A percentile compares a stretch with the other conserved stretches of the same genome.
phyloP scores from a whole-genome alignment of 2,888 invertebrate species.

The Psococerastis gibbosa region DNA sequence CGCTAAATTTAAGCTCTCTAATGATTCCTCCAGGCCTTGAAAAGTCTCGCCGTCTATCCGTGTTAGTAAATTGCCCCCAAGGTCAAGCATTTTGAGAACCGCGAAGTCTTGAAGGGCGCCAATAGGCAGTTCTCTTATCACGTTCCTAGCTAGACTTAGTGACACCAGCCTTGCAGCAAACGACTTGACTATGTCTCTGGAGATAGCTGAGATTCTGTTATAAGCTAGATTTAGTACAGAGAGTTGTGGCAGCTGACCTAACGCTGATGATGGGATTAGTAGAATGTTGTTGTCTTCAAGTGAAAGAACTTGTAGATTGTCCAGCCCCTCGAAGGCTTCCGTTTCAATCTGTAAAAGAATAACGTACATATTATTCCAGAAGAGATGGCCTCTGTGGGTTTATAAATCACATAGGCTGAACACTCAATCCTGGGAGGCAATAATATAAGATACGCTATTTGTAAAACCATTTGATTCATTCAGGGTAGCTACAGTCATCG shows the following conservation, averaged over 20 bases:
- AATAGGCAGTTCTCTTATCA: constrained; percentile 66
- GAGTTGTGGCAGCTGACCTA: constrained; percentile 57
- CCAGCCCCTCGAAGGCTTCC: constrained; percentile 67
- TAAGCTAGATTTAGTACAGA: constrained; percentile 59
- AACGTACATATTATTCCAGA: neutral
- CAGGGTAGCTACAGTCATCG: no score
- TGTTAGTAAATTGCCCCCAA: constrained; percentile 48
- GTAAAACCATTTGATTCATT: no score
- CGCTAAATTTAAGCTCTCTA: constrained; percentile 49
- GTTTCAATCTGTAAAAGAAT: constrained; percentile 53
- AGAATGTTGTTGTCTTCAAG: constrained; percentile 77
- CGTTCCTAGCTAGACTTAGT: constrained; percentile 63
- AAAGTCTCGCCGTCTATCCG: constrained; percentile 54
- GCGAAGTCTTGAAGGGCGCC: constrained; percentile 44
- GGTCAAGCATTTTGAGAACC: neutral
- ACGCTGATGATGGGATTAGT: constrained; percentile 62
- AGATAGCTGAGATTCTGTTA: constrained; percentile 71
- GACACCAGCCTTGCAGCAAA: constrained; percentile 46
- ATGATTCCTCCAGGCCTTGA: constrained; percentile 49
- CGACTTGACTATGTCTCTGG: constrained; percentile 54
- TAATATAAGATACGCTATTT: no score
- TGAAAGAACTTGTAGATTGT: constrained; percentile 52
- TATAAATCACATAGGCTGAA: no score
- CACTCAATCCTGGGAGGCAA: no score
- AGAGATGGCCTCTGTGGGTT: no score